These are phyloP conservation scores for Agrochola lychnidis DNA, from an alignment of 2,888 invertebrate species.

Conservation along the genomic window DNA sequence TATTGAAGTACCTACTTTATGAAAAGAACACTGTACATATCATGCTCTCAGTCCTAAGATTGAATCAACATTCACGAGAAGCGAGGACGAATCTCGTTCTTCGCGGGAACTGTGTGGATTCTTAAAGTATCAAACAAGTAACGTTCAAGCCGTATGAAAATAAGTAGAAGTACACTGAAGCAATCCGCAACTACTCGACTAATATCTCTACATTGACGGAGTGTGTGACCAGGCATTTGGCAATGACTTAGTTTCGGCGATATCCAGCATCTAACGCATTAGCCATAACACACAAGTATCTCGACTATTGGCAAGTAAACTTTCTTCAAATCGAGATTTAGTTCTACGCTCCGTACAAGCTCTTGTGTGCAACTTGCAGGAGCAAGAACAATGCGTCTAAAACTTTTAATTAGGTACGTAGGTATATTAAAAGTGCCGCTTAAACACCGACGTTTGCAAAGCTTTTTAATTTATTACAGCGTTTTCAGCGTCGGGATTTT, in stretches of 20 bases:
- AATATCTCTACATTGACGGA: neutral
- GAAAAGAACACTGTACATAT: neutral
- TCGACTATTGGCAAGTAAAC: slow-evolving; percentile 58
- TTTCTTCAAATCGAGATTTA: slow-evolving; percentile 60
- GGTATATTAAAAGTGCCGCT: slow-evolving; percentile 16
- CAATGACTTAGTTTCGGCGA: slow-evolving; percentile 10
- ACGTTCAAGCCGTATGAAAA: slow-evolving; percentile 9
- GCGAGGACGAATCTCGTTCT: slow-evolving; percentile 7
- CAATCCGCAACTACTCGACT: slow-evolving; percentile 4
- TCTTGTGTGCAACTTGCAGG: slow-evolving; percentile 41
- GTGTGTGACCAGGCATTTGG: slow-evolving; percentile 7
- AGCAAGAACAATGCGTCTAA: slow-evolving; percentile 30
- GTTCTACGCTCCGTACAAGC: slow-evolving; percentile 26
- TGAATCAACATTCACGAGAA: slow-evolving; percentile 2
- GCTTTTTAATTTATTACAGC: slow-evolving; percentile 20
- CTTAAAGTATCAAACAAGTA: slow-evolving; percentile 11
- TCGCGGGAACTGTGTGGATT: neutral
- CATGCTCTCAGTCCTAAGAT: slow-evolving; percentile 3
- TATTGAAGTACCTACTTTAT: neutral
- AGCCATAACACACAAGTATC: slow-evolving; percentile 35
- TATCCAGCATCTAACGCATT: slow-evolving; percentile 31
- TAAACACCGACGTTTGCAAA: slow-evolving; percentile 7
- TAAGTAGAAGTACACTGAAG: slow-evolving; percentile 10
- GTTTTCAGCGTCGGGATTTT: slow-evolving; percentile 15
- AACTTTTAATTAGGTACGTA: slow-evolving; percentile 50